Evolutionary conservation across 2,888 invertebrate genomes (phyloP), one percentile per base, ranked within the genome.

Genomic region (Tortrix viridana): DNA sequence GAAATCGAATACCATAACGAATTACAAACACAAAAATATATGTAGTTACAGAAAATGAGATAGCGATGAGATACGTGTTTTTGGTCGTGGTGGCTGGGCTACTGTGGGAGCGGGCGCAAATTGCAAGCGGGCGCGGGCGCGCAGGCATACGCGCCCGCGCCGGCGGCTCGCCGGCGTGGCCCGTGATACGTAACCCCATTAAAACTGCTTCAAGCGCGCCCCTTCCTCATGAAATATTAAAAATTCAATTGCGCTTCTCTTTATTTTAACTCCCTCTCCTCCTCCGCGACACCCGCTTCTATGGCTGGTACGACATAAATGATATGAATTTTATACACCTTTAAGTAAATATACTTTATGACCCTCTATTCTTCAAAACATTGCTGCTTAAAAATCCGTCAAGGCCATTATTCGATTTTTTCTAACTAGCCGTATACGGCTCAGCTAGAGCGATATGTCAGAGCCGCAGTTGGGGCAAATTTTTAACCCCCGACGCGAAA

Each of bases 211-310:
- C 82, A 80, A 80, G 82, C 80, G 76, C 86, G 83, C 82, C 87
- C 88, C 92, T n/a, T 88, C 88, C 91, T 91, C 92, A 90, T 92
- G 89, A 90, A 92, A 92, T 92, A 92, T 92, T 92, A 91, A 92
- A 92, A 91, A 92, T 91, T 91, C 90, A 91, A 91, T 92, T 90
- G 92, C 90, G 89, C 88, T 90, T 88, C 92, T 92, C 90, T 92
- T 91, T 92, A 92, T 92, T 91, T 90, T 89, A 88, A 87, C 89
- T 84, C 88, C 88, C 87, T 84, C 82, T 76, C 84, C 81, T 73
- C 83, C 81, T 78, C 77, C 79, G 79, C 81, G 81, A 82, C 85
- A 78, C 83, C 85, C 80, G 72, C 76, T 74, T 78, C 81, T 81
- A 81, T 81, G 80, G 81, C 85, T 89, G 80, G 81, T 85, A 90